phyloP scores from a whole-genome alignment of 2,888 invertebrate genomes.

The Macaria notata region DNA sequence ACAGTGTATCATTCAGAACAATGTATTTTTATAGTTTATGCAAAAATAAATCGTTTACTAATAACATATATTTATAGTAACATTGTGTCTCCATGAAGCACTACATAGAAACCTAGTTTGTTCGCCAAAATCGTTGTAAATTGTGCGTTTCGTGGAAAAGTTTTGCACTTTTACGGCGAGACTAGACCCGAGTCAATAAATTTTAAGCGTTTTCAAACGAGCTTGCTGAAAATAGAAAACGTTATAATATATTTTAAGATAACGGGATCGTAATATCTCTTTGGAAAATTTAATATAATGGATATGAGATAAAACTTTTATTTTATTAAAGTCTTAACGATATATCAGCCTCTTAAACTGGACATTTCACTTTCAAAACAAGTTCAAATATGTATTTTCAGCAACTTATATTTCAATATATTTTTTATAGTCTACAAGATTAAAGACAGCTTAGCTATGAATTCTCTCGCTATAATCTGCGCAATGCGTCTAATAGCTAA shows the following conservation, averaged over 20 bases:
- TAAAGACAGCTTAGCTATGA: no score
- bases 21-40: no score
- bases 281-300: conserved; percentile 69
- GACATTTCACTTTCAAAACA: not conserved
- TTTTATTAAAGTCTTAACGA: conserved; percentile 38
- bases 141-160: conserved; percentile 59
- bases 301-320: conserved; percentile 55
- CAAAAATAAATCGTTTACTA: no score
- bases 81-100: no score
- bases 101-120: conserved; percentile 46
- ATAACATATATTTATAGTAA: no score
- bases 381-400: not conserved
- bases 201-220: conserved; percentile 59
- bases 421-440: no score
- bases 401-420: not conserved
- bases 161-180: conserved; percentile 63
- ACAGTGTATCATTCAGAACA: no score
- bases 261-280: conserved; percentile 62
- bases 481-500: no score
- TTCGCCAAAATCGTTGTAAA: conserved; percentile 51
- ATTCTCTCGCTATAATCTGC: no score
- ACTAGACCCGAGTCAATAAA: conserved; percentile 60
- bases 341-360: conserved; percentile 4
- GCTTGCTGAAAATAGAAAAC: conserved; percentile 54
- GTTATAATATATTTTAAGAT: conserved; percentile 68